Percentiles rank a stretch among this genome's conserved stretches.
Evolutionary conservation across 2,113 vertebrate species (phyloP).

Genomic region (Archocentrus centrarchus): DNA sequence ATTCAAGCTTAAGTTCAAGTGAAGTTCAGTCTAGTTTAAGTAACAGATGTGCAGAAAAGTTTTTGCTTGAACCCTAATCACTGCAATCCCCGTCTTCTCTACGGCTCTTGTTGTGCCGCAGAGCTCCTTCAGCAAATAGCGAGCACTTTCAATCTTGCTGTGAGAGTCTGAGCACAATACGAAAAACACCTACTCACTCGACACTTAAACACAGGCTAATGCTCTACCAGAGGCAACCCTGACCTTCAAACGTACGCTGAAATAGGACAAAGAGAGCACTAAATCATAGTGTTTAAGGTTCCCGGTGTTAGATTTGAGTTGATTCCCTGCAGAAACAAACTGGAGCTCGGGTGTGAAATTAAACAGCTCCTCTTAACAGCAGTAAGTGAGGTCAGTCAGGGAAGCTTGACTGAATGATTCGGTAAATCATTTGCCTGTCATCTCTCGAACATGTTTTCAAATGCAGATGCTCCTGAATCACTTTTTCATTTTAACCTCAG

Average conservation of each 20-base stretch:
- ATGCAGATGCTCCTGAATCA: background rate
- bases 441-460: background rate
- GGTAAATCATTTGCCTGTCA: background rate
- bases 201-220: background rate
- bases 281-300: background rate
- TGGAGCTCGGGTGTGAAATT: background rate
- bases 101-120: background rate
- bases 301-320: background rate
- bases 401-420: background rate
- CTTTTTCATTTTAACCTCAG: background rate
- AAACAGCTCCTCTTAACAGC: background rate
- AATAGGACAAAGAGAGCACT: background rate
- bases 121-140: background rate
- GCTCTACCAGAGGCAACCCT: background rate
- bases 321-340: background rate
- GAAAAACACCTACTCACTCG: background rate
- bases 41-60: background rate
- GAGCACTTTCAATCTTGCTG: background rate
- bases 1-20: background rate
- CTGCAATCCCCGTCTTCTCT: background rate
- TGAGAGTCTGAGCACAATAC: background rate
- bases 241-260: background rate
- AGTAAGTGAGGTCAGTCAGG: background rate
- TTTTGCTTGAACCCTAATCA: background rate
- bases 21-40: background rate